Evolutionary conservation across 2,113 vertebrate species (phyloP).

Genomic region (Seriola quinqueradiata): DNA sequence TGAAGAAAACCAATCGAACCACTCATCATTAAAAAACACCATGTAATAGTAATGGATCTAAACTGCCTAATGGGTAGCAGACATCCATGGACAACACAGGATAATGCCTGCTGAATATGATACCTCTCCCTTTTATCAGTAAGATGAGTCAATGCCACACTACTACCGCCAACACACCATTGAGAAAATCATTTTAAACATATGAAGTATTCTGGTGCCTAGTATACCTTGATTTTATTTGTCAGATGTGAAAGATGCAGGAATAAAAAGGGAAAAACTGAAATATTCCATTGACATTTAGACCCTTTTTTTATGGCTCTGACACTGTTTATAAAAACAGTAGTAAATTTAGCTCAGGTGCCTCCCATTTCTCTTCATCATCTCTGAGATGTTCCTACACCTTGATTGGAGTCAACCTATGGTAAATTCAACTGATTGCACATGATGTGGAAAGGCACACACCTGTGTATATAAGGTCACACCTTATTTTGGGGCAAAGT

Average conservation of each 20-base stretch:
- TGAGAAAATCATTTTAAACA: slow-evolving; percentile 2
- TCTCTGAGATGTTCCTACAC: too few relatives aligned
- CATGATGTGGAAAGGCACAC: too few relatives aligned
- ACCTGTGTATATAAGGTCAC: too few relatives aligned
- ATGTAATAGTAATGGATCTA: slow-evolving; percentile 30
- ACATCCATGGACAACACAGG: slow-evolving; percentile 13
- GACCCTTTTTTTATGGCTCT: too few relatives aligned
- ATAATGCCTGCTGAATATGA: slow-evolving; percentile 27
- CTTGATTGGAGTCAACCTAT: too few relatives aligned
- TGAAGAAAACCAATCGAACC: slow-evolving; percentile 26
- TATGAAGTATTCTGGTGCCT: neutral
- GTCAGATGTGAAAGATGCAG: neutral
- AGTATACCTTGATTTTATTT: neutral
- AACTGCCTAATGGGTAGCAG: slow-evolving; percentile 29
- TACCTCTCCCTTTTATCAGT: slow-evolving; percentile 17
- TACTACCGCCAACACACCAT: neutral
- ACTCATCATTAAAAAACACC: slow-evolving; percentile 23
- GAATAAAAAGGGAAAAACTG: neutral
- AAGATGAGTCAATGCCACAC: slow-evolving; percentile 19
- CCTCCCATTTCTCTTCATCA: too few relatives aligned
- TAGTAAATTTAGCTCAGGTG: too few relatives aligned
- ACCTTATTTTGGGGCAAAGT: too few relatives aligned
- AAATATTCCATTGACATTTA: too few relatives aligned
- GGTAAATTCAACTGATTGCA: too few relatives aligned
- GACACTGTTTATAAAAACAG: too few relatives aligned